phyloP scores from a whole-genome alignment of 2,888 invertebrate species.

The Polydrusus pterygomalis region DNA sequence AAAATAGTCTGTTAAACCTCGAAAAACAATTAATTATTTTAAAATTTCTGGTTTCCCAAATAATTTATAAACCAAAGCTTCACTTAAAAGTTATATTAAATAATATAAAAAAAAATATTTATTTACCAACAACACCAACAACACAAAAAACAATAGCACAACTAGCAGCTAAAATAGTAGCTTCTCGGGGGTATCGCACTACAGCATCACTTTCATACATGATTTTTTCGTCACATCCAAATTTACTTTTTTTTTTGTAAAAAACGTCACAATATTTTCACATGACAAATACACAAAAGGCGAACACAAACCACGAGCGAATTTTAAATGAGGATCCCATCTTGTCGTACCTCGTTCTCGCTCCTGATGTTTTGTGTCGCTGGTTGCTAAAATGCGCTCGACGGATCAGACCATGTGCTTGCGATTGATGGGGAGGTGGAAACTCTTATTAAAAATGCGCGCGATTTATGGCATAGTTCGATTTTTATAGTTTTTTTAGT shows the following conservation, averaged over 20 bases:
- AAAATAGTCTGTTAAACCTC: not conserved
- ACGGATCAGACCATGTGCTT: constrained; percentile 26
- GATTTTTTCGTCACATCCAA: constrained; percentile 29
- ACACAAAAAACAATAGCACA: constrained; percentile 87
- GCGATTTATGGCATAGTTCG: too few species aligned
- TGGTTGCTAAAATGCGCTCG: not conserved
- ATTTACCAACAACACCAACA: constrained; percentile 86
- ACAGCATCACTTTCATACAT: constrained; percentile 45
- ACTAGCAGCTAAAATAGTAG: constrained; percentile 85
- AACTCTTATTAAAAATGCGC: too few species aligned
- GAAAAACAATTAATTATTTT: not conserved
- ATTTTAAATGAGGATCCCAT: constrained; percentile 7
- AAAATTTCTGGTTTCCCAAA: not conserved
- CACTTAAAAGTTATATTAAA: not conserved
- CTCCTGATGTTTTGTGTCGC: not conserved
- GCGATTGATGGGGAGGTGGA: constrained; percentile 17
- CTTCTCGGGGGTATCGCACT: constrained; percentile 79
- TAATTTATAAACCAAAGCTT: not conserved
- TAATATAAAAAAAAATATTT: not conserved
- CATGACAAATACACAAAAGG: constrained; percentile 14
- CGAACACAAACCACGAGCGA: not conserved
- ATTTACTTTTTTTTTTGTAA: not conserved
- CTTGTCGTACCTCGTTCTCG: constrained; percentile 1
- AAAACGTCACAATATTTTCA: constrained; percentile 1
- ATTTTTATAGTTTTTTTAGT: too few species aligned